Percentiles rank a stretch among this genome's conserved stretches.
Conservation (phyloP, 2,797 vertebrate species). For the Eutrigla gurnardus region DNA sequence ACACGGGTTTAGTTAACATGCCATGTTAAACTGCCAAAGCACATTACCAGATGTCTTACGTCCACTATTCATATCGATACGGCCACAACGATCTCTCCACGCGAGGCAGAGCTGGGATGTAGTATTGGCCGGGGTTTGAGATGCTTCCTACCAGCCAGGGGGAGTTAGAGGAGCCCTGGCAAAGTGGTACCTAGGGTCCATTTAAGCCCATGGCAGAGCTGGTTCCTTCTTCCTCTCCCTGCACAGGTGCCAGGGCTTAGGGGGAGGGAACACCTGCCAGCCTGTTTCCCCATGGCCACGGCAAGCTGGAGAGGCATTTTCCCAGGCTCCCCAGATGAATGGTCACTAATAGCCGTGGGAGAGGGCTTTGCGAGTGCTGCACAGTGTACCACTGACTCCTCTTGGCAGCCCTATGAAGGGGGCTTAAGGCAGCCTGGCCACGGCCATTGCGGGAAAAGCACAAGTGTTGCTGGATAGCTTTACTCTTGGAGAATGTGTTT, state of each 20-base stretch:
- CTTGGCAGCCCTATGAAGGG: constrained; percentile 87
- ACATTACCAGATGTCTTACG: constrained; percentile 74
- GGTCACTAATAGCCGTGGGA: constrained; percentile 89
- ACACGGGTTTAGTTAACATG: constrained; percentile 70
- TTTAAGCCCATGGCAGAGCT: constrained; percentile 69
- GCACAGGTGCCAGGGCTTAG: constrained; percentile 83
- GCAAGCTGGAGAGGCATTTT: constrained; percentile 89
- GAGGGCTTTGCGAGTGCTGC: constrained; percentile 86
- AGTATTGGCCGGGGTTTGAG: constrained; percentile 22
- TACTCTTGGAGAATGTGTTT: constrained; percentile 82
- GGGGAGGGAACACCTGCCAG: constrained; percentile 88
- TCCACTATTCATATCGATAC: constrained; percentile 54
- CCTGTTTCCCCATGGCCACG: constrained; percentile 84
- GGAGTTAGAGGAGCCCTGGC: constrained; percentile 39
- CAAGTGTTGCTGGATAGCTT: constrained; percentile 87
- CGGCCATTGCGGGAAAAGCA: constrained; percentile 80
- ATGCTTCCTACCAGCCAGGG: constrained; percentile 15
- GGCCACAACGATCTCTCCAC: constrained; percentile 47
- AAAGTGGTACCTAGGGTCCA: constrained; percentile 63
- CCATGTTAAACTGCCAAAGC: constrained; percentile 71
- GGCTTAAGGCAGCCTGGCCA: constrained; percentile 85
- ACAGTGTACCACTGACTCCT: constrained; percentile 84
- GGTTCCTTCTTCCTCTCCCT: constrained; percentile 75
- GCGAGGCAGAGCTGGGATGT: constrained; percentile 27
- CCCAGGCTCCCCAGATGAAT: constrained; percentile 90